Percentiles rank a stretch among this genome's conserved stretches.
phyloP scores from a whole-genome alignment of 2,797 vertebrate species.

The Coilia nasus region DNA sequence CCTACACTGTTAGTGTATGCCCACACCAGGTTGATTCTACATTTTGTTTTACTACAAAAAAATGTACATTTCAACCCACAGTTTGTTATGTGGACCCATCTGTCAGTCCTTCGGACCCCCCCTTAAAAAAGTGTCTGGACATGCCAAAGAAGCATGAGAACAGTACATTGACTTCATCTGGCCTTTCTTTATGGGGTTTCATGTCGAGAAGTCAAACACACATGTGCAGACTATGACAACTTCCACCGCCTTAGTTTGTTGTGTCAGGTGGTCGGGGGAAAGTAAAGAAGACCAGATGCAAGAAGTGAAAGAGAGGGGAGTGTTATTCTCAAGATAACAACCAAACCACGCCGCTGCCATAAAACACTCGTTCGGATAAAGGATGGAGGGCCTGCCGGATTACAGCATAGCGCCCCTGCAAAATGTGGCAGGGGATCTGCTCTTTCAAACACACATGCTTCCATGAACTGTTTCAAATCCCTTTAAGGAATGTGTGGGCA shows the following conservation, averaged over 20 bases:
- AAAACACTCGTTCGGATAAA: background rate
- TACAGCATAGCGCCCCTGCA: background rate
- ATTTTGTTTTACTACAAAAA: background rate
- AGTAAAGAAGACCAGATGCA: constrained; percentile 22
- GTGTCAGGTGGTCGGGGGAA: constrained; percentile 8
- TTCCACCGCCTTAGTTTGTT: constrained; percentile 10
- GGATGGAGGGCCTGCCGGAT: background rate
- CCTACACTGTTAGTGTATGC: background rate
- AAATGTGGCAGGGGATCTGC: background rate
- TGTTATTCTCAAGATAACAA: constrained; percentile 16
- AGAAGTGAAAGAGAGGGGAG: background rate
- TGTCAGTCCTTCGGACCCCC: background rate
- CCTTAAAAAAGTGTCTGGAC: background rate
- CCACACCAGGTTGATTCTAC: background rate
- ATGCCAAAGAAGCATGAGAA: background rate
- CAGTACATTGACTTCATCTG: constrained; percentile 8
- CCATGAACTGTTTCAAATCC: background rate
- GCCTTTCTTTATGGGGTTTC: constrained; percentile 20
- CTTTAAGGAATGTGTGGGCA: background rate
- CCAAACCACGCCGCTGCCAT: background rate
- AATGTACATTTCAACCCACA: background rate
- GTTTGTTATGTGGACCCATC: constrained; percentile 7
- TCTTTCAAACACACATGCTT: background rate
- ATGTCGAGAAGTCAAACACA: constrained; percentile 16
- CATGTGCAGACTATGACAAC: constrained; percentile 12